These are phyloP conservation scores for Astreopora myriophthalma DNA, from an alignment of 64 coral and sea anemone genomes.

Conservation along the genomic window DNA sequence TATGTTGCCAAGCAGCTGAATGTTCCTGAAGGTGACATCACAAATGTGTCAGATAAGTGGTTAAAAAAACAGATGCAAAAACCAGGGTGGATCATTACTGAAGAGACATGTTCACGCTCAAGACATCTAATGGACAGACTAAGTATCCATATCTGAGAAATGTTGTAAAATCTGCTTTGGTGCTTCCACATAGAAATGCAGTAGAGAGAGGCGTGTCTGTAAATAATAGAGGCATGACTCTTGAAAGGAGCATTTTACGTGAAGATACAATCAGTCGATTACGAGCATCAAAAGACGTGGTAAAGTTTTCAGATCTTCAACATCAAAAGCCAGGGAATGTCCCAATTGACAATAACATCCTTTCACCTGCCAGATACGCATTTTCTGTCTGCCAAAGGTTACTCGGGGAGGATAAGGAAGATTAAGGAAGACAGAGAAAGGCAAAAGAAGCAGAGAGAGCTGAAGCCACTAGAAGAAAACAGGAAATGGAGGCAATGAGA, in stretches of 20 bases:
- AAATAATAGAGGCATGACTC: neutral
- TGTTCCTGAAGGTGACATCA: neutral
- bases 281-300: neutral
- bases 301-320: neutral
- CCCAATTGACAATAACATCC: too few species aligned
- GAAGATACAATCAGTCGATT: neutral
- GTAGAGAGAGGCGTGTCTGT: neutral
- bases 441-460: too few species aligned
- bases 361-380: too few species aligned
- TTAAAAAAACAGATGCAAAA: neutral
- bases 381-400: too few species aligned
- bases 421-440: too few species aligned
- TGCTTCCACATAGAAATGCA: constrained; percentile 2
- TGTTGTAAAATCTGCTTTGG: neutral
- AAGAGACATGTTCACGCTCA: neutral
- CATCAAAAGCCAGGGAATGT: neutral
- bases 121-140: neutral
- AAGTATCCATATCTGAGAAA: neutral
- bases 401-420: too few species aligned
- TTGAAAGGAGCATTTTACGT: neutral
- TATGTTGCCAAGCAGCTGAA: neutral
- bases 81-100: neutral
- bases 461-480: too few species aligned
- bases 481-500: too few species aligned
- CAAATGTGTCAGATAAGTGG: neutral